Evolutionary conservation across 2,888 invertebrate species (phyloP), one percentile per base, ranked within the genome.

Genomic region (Tricholauxania praeusta): DNA sequence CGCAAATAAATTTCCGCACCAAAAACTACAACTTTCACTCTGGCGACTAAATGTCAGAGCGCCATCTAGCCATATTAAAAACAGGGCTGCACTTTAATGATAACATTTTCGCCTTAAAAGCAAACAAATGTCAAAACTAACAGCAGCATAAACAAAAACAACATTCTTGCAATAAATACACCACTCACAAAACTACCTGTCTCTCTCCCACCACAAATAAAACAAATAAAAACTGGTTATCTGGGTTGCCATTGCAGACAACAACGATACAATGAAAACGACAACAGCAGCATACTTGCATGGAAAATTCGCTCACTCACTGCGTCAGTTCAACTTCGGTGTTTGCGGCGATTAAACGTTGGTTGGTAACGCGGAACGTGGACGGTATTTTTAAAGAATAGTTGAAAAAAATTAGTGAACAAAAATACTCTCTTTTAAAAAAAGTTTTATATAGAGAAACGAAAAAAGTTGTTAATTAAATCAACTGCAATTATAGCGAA

Each of bases 291-390:
- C 55, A 55, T 63, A 47, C 28, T 28, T 32, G 48, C 55, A 39
- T 17, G 60, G 57, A 66, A 66, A 66, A 32, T 19, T 39, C 17
- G n/a, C 39, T 19, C 15, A 66, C 14, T 14, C 10, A 12, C 17
- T 17, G 57, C 47, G 8, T 59, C 51, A 72, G 72, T 72, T 66
- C 62, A 66, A 51, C 15, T 60, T 32, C 53, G 66, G 63, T 47
- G 51, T 39, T 39, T 66, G 72, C 22, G 66, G 14, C 22, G 60
- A 67, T 22, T 17, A 66, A 67, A 72, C 60, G 72, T 72, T 60
- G 22, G 72, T 55, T 39, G 64, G 67, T 47, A 48, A 1, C 10
- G n/a, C 6, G n/a, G 32, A 19, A 1, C 59, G 10, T 19, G 8
- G 32, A 17, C 68, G 49, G 51, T 19, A 22, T 65, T 17, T 17